Evolutionary conservation across 2,888 invertebrate species (phyloP), one percentile per base, ranked within the genome.

Genomic region (Dichetophora obliterata): DNA sequence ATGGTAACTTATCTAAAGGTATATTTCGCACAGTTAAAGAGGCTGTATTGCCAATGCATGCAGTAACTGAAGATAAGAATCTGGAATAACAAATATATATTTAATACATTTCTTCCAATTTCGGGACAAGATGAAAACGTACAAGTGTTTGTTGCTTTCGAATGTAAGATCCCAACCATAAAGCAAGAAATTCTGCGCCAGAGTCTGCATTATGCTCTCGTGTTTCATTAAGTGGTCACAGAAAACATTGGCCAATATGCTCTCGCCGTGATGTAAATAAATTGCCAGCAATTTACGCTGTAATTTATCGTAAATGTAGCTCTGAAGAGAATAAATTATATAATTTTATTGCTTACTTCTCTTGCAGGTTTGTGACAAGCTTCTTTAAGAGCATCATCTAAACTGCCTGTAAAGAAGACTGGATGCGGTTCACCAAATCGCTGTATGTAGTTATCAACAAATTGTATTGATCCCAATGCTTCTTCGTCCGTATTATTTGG

Each of bases 151-250:
- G 89, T 98, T 98, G 82, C 94, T 93, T 80, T 95, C 94, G 83
- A 94, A 93, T 11, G 98, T 97, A 82, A 98, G 92, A 90, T 99
- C 99, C 99, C 99, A 99, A 77, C 98, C 98, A 93, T 98, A 99
- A 2, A 97, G 92, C 65, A 98, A 91, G 89, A 97, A 99, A 91
- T 98, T 97, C 76, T 93, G 94, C 76, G 95, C 93, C 66, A 99
- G 92, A 78, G 96, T 95, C 87, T 96, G 95, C 85, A 97, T 93
- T 71, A 98, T 95, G 22, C 95, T 95, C 86, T 98, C 97, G 84
- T 95, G 95, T 88, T 98, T 97, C 82, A 99, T 91, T 78, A 98
- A 91, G 88, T 97, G 96, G 76, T 97, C 96, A 90, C 98, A 98
- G 92, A 99, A 99, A 81, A 99, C 98, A 90, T 99, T 98, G 52